Base-by-base conservation (phyloP, 2,113 vertebrate species). In the Clupea harengus region DNA sequence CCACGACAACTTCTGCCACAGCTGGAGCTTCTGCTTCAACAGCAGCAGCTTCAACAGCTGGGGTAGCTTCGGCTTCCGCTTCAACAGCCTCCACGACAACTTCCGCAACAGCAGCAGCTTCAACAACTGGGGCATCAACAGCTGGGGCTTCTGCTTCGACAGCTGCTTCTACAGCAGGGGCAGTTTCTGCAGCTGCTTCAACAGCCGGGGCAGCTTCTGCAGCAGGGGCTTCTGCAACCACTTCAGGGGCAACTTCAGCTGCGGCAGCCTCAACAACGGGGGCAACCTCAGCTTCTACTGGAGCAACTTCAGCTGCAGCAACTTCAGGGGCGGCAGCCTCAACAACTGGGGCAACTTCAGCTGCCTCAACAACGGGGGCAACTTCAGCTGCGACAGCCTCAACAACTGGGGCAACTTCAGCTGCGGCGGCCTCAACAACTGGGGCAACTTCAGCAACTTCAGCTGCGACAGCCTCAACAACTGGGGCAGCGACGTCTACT, bases 31-130 rank as follows among this genome's bases (percentile, higher is more conserved):
- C 54, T 20, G 20, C 46, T 47, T n/a, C n/a, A n/a, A 1, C 25
- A 44, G 52, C 81, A 4, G 64, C 46, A n/a, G 82, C 82, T 83
- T 85, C 85, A 15, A 60, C 54, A 60, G 18, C 54, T 22, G 20
- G 54, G 54, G n/a, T n/a, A n/a, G n/a, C n/a, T n/a, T n/a, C n/a
- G n/a, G 54, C 54, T 60, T 18, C 52, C 0, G 50, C 50, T 54
- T 54, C 50, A 3, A 54, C 50, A 54, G 13, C n/a, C n/a, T n/a
- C n/a, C n/a, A n/a, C n/a, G n/a, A n/a, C n/a, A n/a, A n/a, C n/a
- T n/a, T n/a, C n/a, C n/a, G n/a, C n/a, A n/a, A n/a, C n/a, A n/a
- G 50, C 15, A 1, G 50, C 50, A 17, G 52, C 87, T 82, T 93
- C 91, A 91, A 85, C 17, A 54, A 18, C 89, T 45, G 88, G 50